phyloP scores from a whole-genome alignment of 37 sponge, comb jelly and placozoan species.

The Bolinopsis microptera region DNA sequence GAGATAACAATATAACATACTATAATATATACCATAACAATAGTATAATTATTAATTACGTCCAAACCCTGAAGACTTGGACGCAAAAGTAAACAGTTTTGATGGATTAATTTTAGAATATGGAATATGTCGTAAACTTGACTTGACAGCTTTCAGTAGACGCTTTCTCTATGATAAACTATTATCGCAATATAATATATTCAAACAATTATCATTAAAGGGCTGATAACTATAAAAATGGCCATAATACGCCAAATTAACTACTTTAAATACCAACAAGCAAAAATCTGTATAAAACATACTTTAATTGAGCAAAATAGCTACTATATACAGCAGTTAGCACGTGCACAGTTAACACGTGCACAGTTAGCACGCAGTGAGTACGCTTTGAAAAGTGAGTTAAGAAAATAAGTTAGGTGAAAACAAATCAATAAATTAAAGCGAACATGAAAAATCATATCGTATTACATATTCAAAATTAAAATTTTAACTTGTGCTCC shows the following conservation, averaged over 20 bases:
- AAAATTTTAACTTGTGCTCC: not conserved
- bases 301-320: not conserved
- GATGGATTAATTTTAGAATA: not conserved
- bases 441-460: not conserved
- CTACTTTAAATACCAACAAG: not conserved
- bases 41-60: not conserved
- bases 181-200: not conserved
- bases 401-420: not conserved
- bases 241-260: not conserved
- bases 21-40: not conserved
- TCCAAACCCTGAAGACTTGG: not conserved
- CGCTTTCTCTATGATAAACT: not conserved
- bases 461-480: not conserved
- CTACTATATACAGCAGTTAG: not conserved
- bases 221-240: not conserved
- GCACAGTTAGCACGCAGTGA: no score
- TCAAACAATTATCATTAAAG: not conserved
- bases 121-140: not conserved
- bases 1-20: not conserved
- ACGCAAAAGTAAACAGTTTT: not conserved
- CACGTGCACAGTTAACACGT: no score
- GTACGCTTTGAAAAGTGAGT: not conserved
- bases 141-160: not conserved
- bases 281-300: not conserved
- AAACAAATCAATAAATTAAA: not conserved